phyloP scores from a whole-genome alignment of 2,113 vertebrate genomes.

The Irena cyanogastra region DNA sequence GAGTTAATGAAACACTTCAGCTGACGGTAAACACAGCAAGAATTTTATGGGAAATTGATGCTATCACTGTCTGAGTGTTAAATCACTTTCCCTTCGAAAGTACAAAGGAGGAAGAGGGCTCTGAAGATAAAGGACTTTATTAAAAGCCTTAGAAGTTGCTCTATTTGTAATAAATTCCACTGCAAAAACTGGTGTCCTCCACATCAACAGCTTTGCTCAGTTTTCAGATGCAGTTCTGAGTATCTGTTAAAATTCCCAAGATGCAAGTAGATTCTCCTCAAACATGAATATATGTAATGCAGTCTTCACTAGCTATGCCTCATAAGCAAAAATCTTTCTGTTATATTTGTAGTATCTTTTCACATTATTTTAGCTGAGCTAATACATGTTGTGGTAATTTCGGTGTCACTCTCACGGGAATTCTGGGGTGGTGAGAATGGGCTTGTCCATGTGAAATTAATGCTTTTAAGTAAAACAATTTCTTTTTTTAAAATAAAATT shows the following conservation, averaged over 20 bases:
- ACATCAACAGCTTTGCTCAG: not conserved
- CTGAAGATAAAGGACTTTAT: constrained; percentile 12
- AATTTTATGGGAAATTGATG: not conserved
- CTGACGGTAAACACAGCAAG: not conserved
- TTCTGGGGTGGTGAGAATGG: not conserved
- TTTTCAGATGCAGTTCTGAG: not conserved
- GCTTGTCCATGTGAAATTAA: not conserved
- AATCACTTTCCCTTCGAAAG: not conserved
- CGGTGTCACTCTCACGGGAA: not conserved
- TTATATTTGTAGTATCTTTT: not conserved
- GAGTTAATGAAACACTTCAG: not conserved
- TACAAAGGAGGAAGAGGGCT: not conserved
- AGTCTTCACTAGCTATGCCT: not conserved
- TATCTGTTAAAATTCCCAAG: not conserved
- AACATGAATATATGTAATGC: not conserved
- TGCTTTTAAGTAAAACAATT: not conserved
- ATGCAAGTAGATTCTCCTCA: not conserved
- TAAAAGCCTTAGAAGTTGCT: not conserved
- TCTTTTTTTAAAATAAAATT: not conserved
- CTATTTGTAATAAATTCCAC: not conserved
- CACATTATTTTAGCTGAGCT: not conserved
- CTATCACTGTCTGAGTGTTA: not conserved
- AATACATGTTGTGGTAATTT: not conserved
- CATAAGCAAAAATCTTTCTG: not conserved
- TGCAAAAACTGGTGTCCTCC: not conserved